phyloP scores from a whole-genome alignment of 2,888 invertebrate genomes.

The Cephus sareptanus region DNA sequence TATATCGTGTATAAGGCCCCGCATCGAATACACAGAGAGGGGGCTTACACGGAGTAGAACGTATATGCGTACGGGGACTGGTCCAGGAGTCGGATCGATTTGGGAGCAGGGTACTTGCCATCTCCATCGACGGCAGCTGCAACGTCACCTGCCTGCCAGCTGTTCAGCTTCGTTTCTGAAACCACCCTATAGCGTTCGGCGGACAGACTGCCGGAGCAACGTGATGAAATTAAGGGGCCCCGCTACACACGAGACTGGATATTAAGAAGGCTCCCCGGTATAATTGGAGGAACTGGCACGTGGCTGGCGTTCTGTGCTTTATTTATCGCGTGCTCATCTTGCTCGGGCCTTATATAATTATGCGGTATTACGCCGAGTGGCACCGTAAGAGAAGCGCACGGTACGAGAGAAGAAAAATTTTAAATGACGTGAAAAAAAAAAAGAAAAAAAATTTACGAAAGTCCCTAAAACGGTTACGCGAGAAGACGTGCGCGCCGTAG shows the following conservation, averaged over 20 bases:
- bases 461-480: background rate
- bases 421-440: background rate
- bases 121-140: slow-evolving; percentile 29
- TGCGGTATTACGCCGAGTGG: background rate
- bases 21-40: background rate
- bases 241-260: background rate
- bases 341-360: background rate
- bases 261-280: background rate
- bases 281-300: background rate
- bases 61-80: background rate
- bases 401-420: background rate
- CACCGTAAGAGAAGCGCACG: background rate
- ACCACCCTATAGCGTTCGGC: background rate
- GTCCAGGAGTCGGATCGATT: background rate
- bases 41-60: background rate
- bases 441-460: background rate
- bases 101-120: background rate
- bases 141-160: slow-evolving; percentile 36
- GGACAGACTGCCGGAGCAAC: background rate
- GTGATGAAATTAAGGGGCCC: background rate
- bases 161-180: slow-evolving; percentile 14
- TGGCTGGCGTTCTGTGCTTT: background rate
- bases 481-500: background rate
- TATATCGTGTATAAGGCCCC: background rate
- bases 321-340: background rate